Percentiles rank a stretch among this genome's conserved stretches.
Evolutionary conservation across 2,888 invertebrate genomes (phyloP).

Genomic region (Cotesia congregata): DNA sequence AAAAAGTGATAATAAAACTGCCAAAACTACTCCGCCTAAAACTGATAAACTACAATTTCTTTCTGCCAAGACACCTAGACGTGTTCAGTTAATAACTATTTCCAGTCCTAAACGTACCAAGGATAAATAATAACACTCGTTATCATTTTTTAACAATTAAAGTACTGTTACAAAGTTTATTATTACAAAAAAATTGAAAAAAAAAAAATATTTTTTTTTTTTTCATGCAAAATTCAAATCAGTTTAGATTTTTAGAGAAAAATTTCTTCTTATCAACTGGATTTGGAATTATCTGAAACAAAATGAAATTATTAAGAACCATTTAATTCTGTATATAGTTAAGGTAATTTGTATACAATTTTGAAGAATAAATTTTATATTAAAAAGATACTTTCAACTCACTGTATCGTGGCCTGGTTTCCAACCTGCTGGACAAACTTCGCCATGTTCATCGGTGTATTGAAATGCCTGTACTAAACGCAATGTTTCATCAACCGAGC

Average conservation of each 20-base stretch:
- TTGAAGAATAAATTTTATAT: conserved; percentile 12
- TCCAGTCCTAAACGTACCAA: conserved; percentile 84
- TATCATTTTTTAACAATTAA: too few species aligned
- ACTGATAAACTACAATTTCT: conserved; percentile 47
- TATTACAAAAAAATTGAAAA: conserved; percentile 1
- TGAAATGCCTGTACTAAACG: conserved; percentile 95
- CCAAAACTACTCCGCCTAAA: background rate
- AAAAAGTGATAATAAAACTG: background rate
- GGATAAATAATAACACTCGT: conserved; percentile 60
- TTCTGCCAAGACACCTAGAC: conserved; percentile 73
- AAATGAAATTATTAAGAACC: background rate
- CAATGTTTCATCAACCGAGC: conserved; percentile 94
- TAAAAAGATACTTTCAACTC: conserved; percentile 58
- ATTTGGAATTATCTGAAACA: conserved; percentile 82
- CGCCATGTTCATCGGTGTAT: conserved; percentile 91
- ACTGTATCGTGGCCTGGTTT: conserved; percentile 94
- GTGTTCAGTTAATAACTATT: conserved; percentile 82
- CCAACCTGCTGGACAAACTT: conserved; percentile 97
- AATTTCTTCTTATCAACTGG: conserved; percentile 86
- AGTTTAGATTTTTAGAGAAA: conserved; percentile 76
- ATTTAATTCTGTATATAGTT: background rate
- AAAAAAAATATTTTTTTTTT: conserved; percentile 20
- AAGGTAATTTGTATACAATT: background rate
- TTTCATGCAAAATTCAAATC: conserved; percentile 25
- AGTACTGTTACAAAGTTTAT: too few species aligned